Base-by-base conservation (phyloP, 2,888 invertebrate genomes). In the Dynastes hyllus region DNA sequence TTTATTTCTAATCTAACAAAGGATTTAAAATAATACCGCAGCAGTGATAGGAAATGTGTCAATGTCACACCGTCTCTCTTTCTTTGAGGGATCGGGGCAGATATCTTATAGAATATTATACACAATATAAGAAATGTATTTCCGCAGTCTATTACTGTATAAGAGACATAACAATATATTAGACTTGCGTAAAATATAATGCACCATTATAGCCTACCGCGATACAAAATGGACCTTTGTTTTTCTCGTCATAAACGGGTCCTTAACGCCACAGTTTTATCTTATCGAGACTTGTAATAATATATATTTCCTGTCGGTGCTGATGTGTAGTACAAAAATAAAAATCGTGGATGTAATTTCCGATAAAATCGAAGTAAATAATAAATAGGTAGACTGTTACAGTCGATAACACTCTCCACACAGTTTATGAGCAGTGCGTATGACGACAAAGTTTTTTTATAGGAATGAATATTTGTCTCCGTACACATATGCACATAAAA, bases 21-120 rank as follows among this genome's bases (percentile, higher is more conserved):
- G 73, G 61, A 75, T 63, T 45, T n/a, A 75, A 75, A 69, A 69
- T 51, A 51, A 37, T 27, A 61, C 45, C 27, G 27, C 29, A 22
- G 11, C 11, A 22, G 73, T 58, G 73, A 73, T 61, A 75, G 73
- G 86, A 85, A 86, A 85, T 85, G 83, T 85, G 87, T 86, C 87
- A 87, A 87, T 87, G 87, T 85, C 87, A 86, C 73, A 50, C 45
- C 32, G 61, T 55, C 45, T 61, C 13, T 53, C 11, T 69, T 22
- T 58, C 22, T 27, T 8, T 58, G 5, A 6, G 0, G 53, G 69
- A 22, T 55, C 16, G 55, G 22, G 51, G 32, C 69, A 51, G 9
- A 84, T 78, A 78, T 27, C 55, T 29, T 6, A 11, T n/a, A n/a
- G 55, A 22, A 58, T 58, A 8, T 37, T 22, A 63, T 37, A 63